Evolutionary conservation across 2,113 vertebrate species (phyloP).

Genomic region (Tetrax tetrax): DNA sequence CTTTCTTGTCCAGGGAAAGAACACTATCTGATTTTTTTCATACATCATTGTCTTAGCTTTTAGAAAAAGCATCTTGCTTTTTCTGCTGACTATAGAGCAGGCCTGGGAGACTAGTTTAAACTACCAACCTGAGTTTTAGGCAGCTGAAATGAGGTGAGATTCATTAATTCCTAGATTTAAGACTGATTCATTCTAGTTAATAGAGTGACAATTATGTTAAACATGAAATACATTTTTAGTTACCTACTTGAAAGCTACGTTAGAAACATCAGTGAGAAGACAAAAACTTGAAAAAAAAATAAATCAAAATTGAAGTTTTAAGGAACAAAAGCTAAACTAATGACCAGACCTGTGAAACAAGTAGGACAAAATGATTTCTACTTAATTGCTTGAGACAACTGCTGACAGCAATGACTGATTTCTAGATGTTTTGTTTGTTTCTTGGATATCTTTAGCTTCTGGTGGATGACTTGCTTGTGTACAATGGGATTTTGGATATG

Average conservation of each 20-base stretch:
- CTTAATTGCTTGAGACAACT: background rate
- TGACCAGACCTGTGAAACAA: background rate
- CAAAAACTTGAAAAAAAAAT: background rate
- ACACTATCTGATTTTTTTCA: background rate
- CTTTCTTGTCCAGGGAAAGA: background rate
- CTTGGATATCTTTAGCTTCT: conserved; percentile 80
- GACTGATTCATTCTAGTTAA: background rate
- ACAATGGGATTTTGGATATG: conserved; percentile 91
- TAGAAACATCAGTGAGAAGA: background rate
- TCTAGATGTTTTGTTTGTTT: background rate
- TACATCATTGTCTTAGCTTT: too few species aligned
- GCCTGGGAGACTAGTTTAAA: too few species aligned
- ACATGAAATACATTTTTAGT: conserved; percentile 34
- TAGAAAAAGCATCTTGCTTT: too few species aligned
- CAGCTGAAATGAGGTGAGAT: too few species aligned
- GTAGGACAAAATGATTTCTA: background rate
- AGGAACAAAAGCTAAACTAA: background rate
- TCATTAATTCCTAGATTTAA: conserved; percentile 29
- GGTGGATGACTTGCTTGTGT: conserved; percentile 94
- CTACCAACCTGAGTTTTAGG: too few species aligned
- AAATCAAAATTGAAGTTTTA: background rate
- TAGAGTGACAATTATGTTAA: conserved; percentile 39
- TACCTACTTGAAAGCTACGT: background rate
- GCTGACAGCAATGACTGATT: background rate
- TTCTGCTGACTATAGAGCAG: too few species aligned